Evolutionary conservation across 2,113 vertebrate species (phyloP).

Genomic region (Bostrychus sinensis): DNA sequence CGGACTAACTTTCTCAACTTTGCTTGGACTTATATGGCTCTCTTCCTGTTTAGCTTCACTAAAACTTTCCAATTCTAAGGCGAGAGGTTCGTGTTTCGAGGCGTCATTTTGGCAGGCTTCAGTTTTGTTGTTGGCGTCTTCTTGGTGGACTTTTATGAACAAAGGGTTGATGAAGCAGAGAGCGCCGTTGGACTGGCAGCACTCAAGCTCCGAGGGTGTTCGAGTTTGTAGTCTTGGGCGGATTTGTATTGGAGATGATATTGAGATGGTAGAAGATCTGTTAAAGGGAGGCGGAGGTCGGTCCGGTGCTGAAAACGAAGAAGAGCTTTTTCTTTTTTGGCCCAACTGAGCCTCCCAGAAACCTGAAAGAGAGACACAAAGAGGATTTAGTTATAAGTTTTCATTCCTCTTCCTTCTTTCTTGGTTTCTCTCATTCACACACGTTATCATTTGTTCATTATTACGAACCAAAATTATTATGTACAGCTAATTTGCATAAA

Average conservation of each 20-base stretch:
- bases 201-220: slow-evolving; percentile 88
- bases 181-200: slow-evolving; percentile 89
- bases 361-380: slow-evolving; percentile 73
- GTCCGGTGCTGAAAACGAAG: slow-evolving; percentile 60
- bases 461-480: too few species aligned
- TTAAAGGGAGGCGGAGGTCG: slow-evolving; percentile 49
- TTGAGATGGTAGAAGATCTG: slow-evolving; percentile 73
- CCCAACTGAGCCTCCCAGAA: slow-evolving; percentile 88
- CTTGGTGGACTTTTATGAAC: slow-evolving; percentile 89
- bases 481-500: too few species aligned
- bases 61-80: background rate
- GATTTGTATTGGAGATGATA: slow-evolving; percentile 11
- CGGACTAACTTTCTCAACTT: background rate
- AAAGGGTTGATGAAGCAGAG: slow-evolving; percentile 97
- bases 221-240: slow-evolving; percentile 82
- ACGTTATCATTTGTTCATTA: too few species aligned
- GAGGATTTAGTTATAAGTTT: background rate
- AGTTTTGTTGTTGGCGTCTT: slow-evolving; percentile 61
- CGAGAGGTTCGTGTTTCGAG: background rate
- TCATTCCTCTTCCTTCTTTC: too few species aligned
- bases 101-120: slow-evolving; percentile 43
- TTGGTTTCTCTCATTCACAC: too few species aligned
- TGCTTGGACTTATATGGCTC: background rate
- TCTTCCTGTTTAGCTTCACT: background rate
- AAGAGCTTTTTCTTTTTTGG: slow-evolving; percentile 71